Base-by-base conservation (phyloP, 2,113 vertebrate species). In the Nipponia nippon region DNA sequence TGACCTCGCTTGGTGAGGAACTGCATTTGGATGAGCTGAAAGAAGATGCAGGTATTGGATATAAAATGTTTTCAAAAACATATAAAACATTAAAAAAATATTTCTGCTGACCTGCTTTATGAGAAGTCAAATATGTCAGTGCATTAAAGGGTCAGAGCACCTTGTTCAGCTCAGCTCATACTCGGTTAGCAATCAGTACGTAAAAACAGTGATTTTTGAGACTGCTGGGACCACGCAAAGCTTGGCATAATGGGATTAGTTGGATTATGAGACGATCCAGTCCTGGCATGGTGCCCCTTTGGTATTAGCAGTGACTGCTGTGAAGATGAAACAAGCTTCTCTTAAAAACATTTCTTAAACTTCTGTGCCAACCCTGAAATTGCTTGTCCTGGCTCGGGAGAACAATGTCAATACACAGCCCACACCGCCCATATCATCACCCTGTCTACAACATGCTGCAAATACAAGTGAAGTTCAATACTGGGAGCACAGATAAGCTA, bases 11-110 rank as follows among this genome's bases (percentile, higher is more conserved):
- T 58, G 97, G 86, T 2, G 95, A 98, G 90, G 97, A 97, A 27
- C 96, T 94, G 91, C 75, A 94, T 53, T 67, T 84, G 7, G 98
- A 98, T 36, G 55, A 95, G 70, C 91, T 80, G 30, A 65, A 88
- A 71, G 98, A 98, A 7, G 96, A 98, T n/a, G 42, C 97, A 98
- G 98, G 98, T 98, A 98, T 40, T 34, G 77, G 42, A 55, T 21
- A 47, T 26, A 55, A 66, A 34, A 67, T 4, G 2, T 42, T 88
- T 90, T 19, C 2, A 62, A 63, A 53, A 62, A 26, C 11, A 13
- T 34, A 3, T 47, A 8, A 59, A 52, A 70, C 11, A 19, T 36
- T 58, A 2, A 7, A 38, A 55, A 10, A 4, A 30, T 18, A 36
- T 17, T 58, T 78, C 38, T 69, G 22, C n/a, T n/a, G 7, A 81